Evolutionary conservation across 2,797 vertebrate genomes (phyloP).

Genomic region (Allobates femoralis): DNA sequence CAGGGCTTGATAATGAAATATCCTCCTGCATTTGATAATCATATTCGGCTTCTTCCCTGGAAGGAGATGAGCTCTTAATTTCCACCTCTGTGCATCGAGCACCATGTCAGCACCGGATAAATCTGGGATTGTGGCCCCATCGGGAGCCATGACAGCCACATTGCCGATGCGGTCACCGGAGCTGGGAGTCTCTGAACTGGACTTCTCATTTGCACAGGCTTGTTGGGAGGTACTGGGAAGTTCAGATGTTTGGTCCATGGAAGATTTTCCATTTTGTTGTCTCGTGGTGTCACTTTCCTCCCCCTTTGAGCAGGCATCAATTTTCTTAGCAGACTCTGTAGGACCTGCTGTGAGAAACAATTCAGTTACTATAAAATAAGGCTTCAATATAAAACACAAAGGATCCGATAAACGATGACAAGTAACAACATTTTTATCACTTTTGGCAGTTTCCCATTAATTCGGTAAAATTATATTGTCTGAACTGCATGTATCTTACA

Average conservation of each 20-base stretch:
- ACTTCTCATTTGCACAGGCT: background rate
- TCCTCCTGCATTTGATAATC: background rate
- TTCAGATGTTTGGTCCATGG: background rate
- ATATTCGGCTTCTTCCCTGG: background rate
- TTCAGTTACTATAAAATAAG: background rate
- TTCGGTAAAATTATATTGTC: too few species aligned
- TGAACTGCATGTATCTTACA: too few species aligned
- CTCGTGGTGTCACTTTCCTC: background rate
- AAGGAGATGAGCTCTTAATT: constrained; percentile 8
- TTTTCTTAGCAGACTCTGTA: background rate
- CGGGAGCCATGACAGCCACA: background rate
- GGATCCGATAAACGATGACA: too few species aligned
- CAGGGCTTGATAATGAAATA: background rate
- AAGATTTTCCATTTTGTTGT: background rate
- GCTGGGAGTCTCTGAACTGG: background rate
- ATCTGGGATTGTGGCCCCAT: background rate
- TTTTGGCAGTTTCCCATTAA: too few species aligned
- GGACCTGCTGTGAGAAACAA: background rate
- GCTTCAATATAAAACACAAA: background rate
- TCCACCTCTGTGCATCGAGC: background rate
- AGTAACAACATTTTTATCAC: too few species aligned
- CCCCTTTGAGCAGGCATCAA: background rate
- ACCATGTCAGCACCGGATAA: background rate
- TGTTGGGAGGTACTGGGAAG: background rate
- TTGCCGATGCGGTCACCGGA: background rate